Evolutionary conservation across 2,113 vertebrate species (phyloP), one percentile per base, ranked within the genome.

Genomic region (Ariopsis seemanni): DNA sequence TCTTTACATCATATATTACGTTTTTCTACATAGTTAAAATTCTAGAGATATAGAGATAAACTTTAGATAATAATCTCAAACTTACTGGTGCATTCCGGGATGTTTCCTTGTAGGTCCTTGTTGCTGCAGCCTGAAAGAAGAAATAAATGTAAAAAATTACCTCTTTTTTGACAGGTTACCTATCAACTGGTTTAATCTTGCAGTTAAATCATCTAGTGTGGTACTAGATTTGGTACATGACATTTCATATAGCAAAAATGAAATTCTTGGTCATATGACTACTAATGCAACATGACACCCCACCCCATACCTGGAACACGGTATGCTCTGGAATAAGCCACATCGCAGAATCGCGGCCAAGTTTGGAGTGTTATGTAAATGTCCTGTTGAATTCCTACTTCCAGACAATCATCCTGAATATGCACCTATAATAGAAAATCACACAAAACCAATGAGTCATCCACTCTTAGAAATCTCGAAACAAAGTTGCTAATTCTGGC

Each of bases 51-150:
- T 79, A 2, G 77, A 15, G 1, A 79, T 57, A 77, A 77, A 77
- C 15, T 34, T 25, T 71, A 22, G 55, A 62, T 63, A 42, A 30
- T 55, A 27, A 53, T 87, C 7, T 53, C 17, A 74, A 62, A 91
- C 96, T 96, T 92, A 98, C 97, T 96, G 0, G 91, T 96, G 94
- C 97, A 99, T 84, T 92, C 93, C n/a, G 95, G 94, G 87, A 97
- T 87, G 12, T 95, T 89, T 86, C 89, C 94, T 89, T 92, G 93
- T 83, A 98, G 92, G 90, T 97, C 96, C 80, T 87, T 89, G 74
- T 95, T 93, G n/a, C 57, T 89, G 90, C 97, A 98, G 15, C 92
- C 97, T 99, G 93, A 63, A 88, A 93, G 89, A 86, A 0, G 92
- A 62, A 86, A 63, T 9, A n/a, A 90, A 67, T 86, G 72, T 4